phyloP scores from a whole-genome alignment of 1,140 invertebrate genomes.

The Drosophila insularis region DNA sequence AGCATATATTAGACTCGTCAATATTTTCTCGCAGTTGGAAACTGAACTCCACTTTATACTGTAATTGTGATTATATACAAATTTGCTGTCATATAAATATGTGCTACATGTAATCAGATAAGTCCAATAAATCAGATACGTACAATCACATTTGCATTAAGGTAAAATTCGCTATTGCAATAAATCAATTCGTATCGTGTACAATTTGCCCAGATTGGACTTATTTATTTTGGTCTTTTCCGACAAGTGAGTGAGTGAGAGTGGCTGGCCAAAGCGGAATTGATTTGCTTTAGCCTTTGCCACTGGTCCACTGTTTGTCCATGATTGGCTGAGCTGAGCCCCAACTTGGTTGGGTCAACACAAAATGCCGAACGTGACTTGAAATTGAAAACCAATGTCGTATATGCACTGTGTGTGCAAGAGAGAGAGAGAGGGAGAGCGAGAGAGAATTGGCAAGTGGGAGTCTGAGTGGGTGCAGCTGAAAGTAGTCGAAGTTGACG shows the following conservation, averaged over 20 bases:
- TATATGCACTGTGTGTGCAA: conserved; percentile 24
- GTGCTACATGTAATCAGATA: neutral
- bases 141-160: conserved; percentile 20
- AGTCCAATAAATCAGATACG: conserved; percentile 7
- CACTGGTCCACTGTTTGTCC: conserved; percentile 6
- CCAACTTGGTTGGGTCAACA: conserved; percentile 43
- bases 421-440: too few species aligned
- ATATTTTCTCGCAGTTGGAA: neutral
- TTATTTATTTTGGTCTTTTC: conserved; percentile 31
- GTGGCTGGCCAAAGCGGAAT: conserved; percentile 56
- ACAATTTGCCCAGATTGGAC: conserved; percentile 12
- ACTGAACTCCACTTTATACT: neutral
- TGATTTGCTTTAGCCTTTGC: conserved; percentile 39
- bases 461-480: neutral
- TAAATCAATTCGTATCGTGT: conserved; percentile 50
- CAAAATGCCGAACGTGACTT: conserved; percentile 63
- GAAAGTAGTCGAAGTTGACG: conserved; percentile 11
- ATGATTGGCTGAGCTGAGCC: conserved; percentile 12
- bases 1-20: neutral
- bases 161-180: conserved; percentile 15
- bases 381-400: conserved; percentile 68
- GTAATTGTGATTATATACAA: conserved; percentile 26
- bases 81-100: conserved; percentile 59
- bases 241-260: conserved; percentile 37
- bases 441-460: neutral